phyloP scores from a whole-genome alignment of 1,140 invertebrate species.

The Phenacoccus solenopsis region DNA sequence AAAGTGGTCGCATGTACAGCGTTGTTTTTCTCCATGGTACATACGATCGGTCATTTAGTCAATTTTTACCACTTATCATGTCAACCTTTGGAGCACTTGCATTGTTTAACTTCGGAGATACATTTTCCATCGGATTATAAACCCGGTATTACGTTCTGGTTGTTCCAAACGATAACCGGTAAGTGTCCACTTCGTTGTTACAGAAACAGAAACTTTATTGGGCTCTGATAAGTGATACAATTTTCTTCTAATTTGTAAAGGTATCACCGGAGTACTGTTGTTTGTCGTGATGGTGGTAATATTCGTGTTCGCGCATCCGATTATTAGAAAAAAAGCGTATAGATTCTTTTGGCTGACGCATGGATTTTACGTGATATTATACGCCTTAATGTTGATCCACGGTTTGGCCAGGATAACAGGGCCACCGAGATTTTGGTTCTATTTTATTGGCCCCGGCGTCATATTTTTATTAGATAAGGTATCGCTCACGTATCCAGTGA shows the following conservation, averaged over 20 bases:
- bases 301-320: slow-evolving; percentile 93
- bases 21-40: slow-evolving; percentile 80
- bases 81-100: slow-evolving; percentile 84
- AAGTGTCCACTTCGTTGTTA: slow-evolving; percentile 24
- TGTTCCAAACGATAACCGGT: slow-evolving; percentile 91
- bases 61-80: slow-evolving; percentile 99
- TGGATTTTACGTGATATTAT: slow-evolving; percentile 80
- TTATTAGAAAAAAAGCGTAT: slow-evolving; percentile 84
- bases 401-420: slow-evolving; percentile 89
- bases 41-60: slow-evolving; percentile 91
- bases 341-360: slow-evolving; percentile 98
- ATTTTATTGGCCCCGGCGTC: slow-evolving; percentile 85
- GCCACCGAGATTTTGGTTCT: slow-evolving; percentile 87
- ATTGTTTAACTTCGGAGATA: slow-evolving; percentile 89
- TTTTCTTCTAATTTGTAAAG: slow-evolving; percentile 34
- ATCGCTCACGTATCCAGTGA: no score
- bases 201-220: no score
- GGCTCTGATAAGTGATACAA: neutral
- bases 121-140: slow-evolving; percentile 83
- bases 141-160: slow-evolving; percentile 84
- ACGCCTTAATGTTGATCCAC: slow-evolving; percentile 81
- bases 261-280: slow-evolving; percentile 84
- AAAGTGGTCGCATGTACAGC: slow-evolving; percentile 96
- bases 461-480: slow-evolving; percentile 85
- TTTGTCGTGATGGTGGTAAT: slow-evolving; percentile 92